Base-by-base conservation (phyloP, 2,888 invertebrate species). In the Julus scanicus region DNA sequence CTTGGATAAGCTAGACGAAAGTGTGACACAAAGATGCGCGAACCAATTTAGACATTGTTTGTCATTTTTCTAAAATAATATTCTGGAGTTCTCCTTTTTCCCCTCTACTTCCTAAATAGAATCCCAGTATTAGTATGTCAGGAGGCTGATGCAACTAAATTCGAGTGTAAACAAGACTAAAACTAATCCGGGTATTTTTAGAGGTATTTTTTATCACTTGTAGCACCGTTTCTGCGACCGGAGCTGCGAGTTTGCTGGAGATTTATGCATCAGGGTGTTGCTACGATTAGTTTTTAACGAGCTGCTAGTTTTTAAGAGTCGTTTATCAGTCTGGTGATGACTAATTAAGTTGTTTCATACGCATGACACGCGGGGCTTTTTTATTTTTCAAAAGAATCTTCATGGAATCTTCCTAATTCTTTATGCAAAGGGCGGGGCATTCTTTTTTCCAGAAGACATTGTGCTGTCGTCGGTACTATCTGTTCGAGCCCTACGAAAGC, bases 141-240 rank as follows among this genome's bases (percentile, higher is more conserved):
- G 63, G 63, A 63, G 63, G 63, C 63, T 63, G 63, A 63, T 63
- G 63, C 63, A 63, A 63, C 63, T 63, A 63, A 63, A 63, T 63
- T 63, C 63, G 63, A 63, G 63, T 63, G 63, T 63, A 63, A 63
- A 63, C 63, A 63, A 3, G 63, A 63, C 63, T 4, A 63, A 63
- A 63, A 63, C 63, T 63, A 63, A 63, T 63, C 63, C 63, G n/a
- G 63, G 15, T 63, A 63, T 63, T 63, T 63, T 63, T 63, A 20
- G 63, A 63, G 57, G 53, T 20, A 48, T 6, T 63, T n/a, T 63
- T 63, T 20, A 63, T 20, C 63, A 15, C 63, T 15, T 29, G 9
- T 63, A 63, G 63, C 63, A 63, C 63, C n/a, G 20, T 63, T 63
- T 63, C 13, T 17, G 57, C 3, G 20, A 63, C 63, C n/a, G 20